Conservation (phyloP, 2,888 invertebrate genomes). For the Trissolcus brochymenae region DNA sequence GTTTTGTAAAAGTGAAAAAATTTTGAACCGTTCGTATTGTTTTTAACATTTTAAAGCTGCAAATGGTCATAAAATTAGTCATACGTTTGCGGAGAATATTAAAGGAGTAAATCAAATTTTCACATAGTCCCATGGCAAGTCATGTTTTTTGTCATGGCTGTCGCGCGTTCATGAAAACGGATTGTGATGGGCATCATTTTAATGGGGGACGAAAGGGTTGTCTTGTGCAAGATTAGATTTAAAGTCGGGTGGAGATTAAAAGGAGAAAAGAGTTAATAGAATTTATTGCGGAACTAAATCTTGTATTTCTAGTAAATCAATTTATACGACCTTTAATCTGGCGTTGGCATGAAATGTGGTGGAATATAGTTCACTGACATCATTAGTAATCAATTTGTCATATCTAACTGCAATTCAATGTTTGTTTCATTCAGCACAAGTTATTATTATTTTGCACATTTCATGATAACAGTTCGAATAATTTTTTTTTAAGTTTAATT, state of each 20-base stretch:
- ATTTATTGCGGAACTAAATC: conserved; percentile 16
- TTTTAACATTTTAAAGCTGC: too few species aligned
- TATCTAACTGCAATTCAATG: too few species aligned
- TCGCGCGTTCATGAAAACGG: conserved; percentile 40
- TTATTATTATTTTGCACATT: too few species aligned
- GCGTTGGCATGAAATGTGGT: too few species aligned
- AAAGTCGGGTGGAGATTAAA: conserved; percentile 20
- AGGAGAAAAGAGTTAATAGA: conserved; percentile 11
- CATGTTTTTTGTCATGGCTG: conserved; percentile 34
- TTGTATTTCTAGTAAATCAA: conserved; percentile 3
- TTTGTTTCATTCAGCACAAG: too few species aligned
- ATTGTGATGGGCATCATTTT: conserved; percentile 41
- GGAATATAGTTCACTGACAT: too few species aligned
- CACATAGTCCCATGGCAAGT: conserved; percentile 32
- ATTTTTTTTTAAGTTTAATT: too few species aligned
- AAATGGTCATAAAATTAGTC: conserved; percentile 14
- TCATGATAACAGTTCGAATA: too few species aligned
- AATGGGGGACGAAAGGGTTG: conserved; percentile 44
- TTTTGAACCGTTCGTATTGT: too few species aligned
- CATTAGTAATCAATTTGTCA: too few species aligned
- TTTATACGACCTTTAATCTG: not conserved
- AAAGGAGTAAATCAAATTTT: conserved; percentile 30
- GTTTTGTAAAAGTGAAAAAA: too few species aligned
- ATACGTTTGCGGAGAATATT: conserved; percentile 15
- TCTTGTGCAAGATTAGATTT: conserved; percentile 34